Evolutionary conservation across 1,140 invertebrate genomes (phyloP), one percentile per base, ranked within the genome.

Genomic region (Drosophila suzukii): DNA sequence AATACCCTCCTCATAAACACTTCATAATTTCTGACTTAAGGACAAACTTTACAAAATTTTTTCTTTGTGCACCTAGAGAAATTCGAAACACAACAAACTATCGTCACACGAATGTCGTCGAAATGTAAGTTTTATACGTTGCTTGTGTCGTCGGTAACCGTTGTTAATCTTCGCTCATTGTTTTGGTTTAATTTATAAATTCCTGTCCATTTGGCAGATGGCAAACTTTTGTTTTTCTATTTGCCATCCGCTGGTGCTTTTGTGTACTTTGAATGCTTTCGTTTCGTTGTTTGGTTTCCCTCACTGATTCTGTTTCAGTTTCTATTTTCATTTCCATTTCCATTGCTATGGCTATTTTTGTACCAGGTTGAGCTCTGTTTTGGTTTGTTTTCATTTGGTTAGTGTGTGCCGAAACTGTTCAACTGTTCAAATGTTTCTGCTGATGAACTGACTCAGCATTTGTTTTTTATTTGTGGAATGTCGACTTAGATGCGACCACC

Each of bases 101-200:
- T 81, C 46, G 60, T 58, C 67, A 73, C 67, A 73, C 66, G 61
- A 82, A 61, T 86, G 67, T 75, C 70, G 55, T 67, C 47, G 54
- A 46, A 76, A 58, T 67, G 57, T 54, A 34, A 67, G 54, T 65
- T 44, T 75, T 50, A 59, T 46, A 56, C 24, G 50, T 12, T 44
- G 30, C 43, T 49, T 75, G 32, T 54, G 68, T 65, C 61, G 49
- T 20, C 20, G 20, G 59, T 86, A 80, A 74, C 77, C 67, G 80
- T 73, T 89, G 80, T 88, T 88, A 89, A 89, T 90, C 84, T 86
- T 86, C 78, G 73, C 44, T 53, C 84, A 90, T 88, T 88, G 84
- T 88, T 88, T 88, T 89, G 80, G 80, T 89, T 88, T 88, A 88
- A 88, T 88, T 88, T 88, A 86, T 83, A 89, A 89, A 88, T 89